A percentile compares a stretch with the other conserved stretches of the same genome.
These are phyloP conservation scores for Cryptocephalus moraei DNA, from an alignment of 2,888 invertebrate genomes.

Conservation along the genomic window DNA sequence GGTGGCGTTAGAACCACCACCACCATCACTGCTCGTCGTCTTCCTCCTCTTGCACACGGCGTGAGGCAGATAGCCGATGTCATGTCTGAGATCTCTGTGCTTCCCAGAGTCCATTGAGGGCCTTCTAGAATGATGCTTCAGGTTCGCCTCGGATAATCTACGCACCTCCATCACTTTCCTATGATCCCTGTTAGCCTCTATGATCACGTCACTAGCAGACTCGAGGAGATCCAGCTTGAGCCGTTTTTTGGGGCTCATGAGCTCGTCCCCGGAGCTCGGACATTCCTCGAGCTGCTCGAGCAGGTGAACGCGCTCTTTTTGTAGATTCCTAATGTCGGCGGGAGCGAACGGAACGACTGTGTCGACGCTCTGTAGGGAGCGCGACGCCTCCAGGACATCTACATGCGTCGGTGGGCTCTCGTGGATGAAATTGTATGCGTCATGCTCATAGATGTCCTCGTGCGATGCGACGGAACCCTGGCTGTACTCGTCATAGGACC, in stretches of 20 bases:
- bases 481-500: constrained; percentile 64
- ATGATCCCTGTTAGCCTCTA: constrained; percentile 37
- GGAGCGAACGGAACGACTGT: constrained; percentile 28
- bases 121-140: constrained; percentile 38
- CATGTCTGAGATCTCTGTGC: constrained; percentile 19
- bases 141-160: constrained; percentile 41
- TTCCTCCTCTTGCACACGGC: constrained; percentile 46
- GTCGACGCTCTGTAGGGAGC: constrained; percentile 5
- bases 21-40: constrained; percentile 36
- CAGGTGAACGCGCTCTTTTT: constrained; percentile 60
- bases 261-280: constrained; percentile 59
- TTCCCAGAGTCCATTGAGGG: constrained; percentile 42
- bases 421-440: constrained; percentile 37
- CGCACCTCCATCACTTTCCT: constrained; percentile 42
- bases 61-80: constrained; percentile 33
- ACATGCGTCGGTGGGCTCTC: constrained; percentile 39
- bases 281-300: constrained; percentile 62
- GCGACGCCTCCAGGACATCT: constrained; percentile 13
- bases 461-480: constrained; percentile 57
- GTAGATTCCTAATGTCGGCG: constrained; percentile 52
- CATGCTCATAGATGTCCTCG: constrained; percentile 45
- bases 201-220: constrained; percentile 32
- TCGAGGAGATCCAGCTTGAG: constrained; percentile 48
- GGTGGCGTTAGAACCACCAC: not conserved
- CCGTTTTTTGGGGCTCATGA: constrained; percentile 54